Percentiles rank a stretch among this genome's conserved stretches.
These are phyloP conservation scores for Drosophila eugracilis DNA, from an alignment of 1,140 invertebrate genomes.

Conservation along the genomic window DNA sequence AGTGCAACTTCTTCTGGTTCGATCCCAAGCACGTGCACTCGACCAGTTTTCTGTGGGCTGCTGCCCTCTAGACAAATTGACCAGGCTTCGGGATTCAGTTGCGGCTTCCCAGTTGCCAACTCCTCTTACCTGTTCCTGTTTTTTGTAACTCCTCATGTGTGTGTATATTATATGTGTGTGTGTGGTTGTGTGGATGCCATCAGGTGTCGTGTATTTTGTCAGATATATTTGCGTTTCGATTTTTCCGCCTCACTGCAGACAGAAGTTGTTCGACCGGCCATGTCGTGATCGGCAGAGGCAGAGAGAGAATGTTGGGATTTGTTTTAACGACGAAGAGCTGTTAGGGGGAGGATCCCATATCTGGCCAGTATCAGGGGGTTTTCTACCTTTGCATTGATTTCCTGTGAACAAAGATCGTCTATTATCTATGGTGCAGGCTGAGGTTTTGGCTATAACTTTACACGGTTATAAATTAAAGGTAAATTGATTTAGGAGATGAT, in stretches of 20 bases:
- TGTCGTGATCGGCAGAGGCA: slow-evolving; percentile 40
- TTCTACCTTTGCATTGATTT: slow-evolving; percentile 40
- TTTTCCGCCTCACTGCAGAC: slow-evolving; percentile 52
- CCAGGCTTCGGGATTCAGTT: slow-evolving; percentile 39
- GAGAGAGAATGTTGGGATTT: slow-evolving; percentile 29
- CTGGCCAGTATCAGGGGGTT: slow-evolving; percentile 19
- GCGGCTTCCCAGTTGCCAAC: slow-evolving; percentile 39
- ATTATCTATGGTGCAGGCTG: slow-evolving; percentile 12
- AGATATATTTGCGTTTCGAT: slow-evolving; percentile 78
- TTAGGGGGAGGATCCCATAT: slow-evolving; percentile 45
- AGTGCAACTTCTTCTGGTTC: slow-evolving; percentile 19
- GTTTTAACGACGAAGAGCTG: slow-evolving; percentile 15
- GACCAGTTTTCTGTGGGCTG: slow-evolving; percentile 65
- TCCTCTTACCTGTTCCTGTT: slow-evolving; percentile 43
- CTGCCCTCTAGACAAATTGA: slow-evolving; percentile 73
- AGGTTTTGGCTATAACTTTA: slow-evolving; percentile 1
- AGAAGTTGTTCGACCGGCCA: slow-evolving; percentile 54
- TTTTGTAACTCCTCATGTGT: background rate
- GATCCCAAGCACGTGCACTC: slow-evolving; percentile 49
- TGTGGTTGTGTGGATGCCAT: slow-evolving; percentile 49
- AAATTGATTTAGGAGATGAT: background rate
- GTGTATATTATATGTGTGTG: background rate
- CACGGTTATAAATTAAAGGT: slow-evolving; percentile 2
- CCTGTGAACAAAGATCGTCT: slow-evolving; percentile 34
- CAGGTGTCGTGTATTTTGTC: slow-evolving; percentile 80